phyloP scores from a whole-genome alignment of 2,113 vertebrate species.

The Cricetomys ansorgei region DNA sequence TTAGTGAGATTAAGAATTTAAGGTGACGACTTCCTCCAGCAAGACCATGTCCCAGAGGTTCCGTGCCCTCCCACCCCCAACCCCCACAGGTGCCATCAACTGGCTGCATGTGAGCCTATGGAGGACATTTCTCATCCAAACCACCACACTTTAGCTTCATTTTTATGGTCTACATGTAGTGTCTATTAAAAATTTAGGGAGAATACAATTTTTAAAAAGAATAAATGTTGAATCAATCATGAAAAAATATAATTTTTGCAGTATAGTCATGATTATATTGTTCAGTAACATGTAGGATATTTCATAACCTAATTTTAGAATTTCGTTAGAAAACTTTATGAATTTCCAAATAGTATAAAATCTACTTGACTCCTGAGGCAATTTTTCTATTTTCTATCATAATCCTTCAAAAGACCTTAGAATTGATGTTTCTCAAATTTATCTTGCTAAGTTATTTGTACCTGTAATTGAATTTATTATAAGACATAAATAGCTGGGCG shows the following conservation, averaged over 20 bases:
- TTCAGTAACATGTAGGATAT: background rate
- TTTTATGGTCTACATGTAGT: background rate
- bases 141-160: background rate
- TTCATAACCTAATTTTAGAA: conserved; percentile 55
- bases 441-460: background rate
- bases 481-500: conserved; percentile 52
- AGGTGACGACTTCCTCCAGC: background rate
- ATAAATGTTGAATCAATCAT: background rate
- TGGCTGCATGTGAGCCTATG: background rate
- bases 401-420: conserved; percentile 6
- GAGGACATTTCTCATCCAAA: background rate
- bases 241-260: background rate
- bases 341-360: conserved; percentile 30
- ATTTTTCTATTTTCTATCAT: background rate
- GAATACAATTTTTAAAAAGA: background rate
- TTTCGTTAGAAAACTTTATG: conserved; percentile 16
- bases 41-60: background rate
- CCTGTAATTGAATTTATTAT: conserved; percentile 23
- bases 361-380: background rate
- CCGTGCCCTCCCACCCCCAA: background rate
- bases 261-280: background rate
- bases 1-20: no score
- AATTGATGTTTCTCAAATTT: background rate
- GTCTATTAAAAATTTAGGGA: background rate
- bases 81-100: background rate